phyloP scores from a whole-genome alignment of 2,113 vertebrate genomes.

The Odocoileus virginianus region DNA sequence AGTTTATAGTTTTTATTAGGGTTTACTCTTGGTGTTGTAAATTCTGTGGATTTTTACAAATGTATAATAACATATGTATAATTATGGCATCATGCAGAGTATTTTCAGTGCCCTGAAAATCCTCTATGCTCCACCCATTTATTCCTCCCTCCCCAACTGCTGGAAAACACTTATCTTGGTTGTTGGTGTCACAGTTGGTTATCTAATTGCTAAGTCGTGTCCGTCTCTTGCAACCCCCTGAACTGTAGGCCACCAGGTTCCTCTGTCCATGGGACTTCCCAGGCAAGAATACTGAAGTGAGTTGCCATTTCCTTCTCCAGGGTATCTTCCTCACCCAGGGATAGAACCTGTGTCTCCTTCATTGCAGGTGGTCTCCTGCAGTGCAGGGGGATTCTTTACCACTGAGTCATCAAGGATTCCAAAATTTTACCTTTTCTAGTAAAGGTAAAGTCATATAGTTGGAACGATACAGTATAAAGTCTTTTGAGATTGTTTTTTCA shows the following conservation, averaged over 20 bases:
- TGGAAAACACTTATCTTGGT: neutral
- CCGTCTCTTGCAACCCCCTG: accelerated
- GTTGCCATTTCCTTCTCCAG: neutral
- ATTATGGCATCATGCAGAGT: neutral
- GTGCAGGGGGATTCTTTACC: neutral
- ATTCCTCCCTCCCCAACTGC: neutral
- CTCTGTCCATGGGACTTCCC: neutral
- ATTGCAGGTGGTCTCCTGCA: neutral
- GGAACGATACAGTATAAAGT: neutral
- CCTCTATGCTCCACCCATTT: neutral
- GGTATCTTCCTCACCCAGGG: neutral
- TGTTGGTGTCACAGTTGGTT: neutral
- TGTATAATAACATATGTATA: neutral
- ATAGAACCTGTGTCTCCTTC: neutral
- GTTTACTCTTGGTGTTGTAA: neutral
- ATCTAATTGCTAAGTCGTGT: neutral
- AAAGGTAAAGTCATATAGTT: neutral
- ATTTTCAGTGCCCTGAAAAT: neutral
- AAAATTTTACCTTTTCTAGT: neutral
- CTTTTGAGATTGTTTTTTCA: neutral
- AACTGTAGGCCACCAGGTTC: neutral
- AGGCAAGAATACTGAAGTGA: neutral
- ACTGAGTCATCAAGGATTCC: neutral
- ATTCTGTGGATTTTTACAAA: neutral
- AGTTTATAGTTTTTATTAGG: neutral